Conservation (phyloP, 1,140 invertebrate genomes). For the Mactra quadrangularis region DNA sequence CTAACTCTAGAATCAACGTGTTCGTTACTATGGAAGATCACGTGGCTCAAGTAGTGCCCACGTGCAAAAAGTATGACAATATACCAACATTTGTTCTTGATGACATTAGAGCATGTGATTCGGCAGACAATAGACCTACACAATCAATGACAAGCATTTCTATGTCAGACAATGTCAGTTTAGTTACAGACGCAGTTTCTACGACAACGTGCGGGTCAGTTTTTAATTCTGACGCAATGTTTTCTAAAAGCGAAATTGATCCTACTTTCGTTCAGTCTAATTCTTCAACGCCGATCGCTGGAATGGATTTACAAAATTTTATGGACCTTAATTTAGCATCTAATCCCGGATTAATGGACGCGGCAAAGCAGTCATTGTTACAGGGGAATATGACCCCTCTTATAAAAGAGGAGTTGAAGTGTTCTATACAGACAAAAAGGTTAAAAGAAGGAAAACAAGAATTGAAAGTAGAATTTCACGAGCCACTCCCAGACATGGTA, state of each 20-base stretch:
- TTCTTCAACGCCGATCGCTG: background rate
- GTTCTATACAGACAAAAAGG: constrained; percentile 94
- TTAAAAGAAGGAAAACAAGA: constrained; percentile 83
- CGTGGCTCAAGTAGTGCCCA: constrained; percentile 11
- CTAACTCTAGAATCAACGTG: constrained; percentile 20
- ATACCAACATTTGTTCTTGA: background rate
- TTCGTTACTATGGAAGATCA: constrained; percentile 43
- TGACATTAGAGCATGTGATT: background rate
- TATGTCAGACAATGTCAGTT: too few relatives aligned
- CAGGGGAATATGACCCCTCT: constrained; percentile 18
- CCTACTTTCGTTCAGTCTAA: background rate
- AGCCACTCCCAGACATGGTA: constrained; percentile 70
- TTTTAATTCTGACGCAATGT: constrained; percentile 9
- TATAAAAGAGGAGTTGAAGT: constrained; percentile 95
- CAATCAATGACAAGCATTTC: too few relatives aligned
- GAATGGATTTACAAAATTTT: background rate
- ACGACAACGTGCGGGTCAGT: background rate
- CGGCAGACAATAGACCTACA: background rate
- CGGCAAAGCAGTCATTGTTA: background rate
- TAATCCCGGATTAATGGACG: constrained; percentile 4
- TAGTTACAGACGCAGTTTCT: too few relatives aligned
- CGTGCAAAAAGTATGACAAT: background rate
- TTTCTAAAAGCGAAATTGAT: background rate
- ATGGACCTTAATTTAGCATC: background rate
- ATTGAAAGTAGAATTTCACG: constrained; percentile 77